A percentile compares a stretch with the other conserved stretches of the same genome.
Evolutionary conservation across 2,797 vertebrate genomes (phyloP).

Genomic region (Pangasius macronema): DNA sequence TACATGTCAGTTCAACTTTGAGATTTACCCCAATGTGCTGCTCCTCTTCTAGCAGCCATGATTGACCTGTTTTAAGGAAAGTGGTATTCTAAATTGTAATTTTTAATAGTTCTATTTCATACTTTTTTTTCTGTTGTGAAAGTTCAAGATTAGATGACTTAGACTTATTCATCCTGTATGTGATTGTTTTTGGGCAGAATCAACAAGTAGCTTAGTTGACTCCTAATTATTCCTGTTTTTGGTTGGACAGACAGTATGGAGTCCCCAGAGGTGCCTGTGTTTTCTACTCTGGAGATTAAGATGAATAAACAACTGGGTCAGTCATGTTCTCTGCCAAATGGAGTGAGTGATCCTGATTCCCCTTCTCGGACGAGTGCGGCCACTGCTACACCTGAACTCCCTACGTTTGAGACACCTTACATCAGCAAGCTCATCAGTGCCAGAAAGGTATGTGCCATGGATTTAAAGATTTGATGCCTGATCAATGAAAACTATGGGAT

Average conservation of each 20-base stretch:
- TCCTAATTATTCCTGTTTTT: slow-evolving; percentile 13
- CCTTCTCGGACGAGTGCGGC: slow-evolving; percentile 40
- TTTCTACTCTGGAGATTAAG: slow-evolving; percentile 82
- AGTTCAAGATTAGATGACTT: neutral
- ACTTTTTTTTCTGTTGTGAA: neutral
- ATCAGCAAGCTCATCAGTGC: slow-evolving; percentile 69
- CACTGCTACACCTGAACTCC: slow-evolving; percentile 65
- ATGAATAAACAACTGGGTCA: slow-evolving; percentile 62
- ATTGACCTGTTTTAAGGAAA: neutral
- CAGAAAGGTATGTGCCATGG: slow-evolving; percentile 66
- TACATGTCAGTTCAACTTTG: neutral
- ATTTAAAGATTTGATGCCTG: neutral
- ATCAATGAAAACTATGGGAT: too few relatives aligned
- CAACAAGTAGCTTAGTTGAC: neutral
- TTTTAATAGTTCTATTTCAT: neutral
- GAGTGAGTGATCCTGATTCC: slow-evolving; percentile 44
- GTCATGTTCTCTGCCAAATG: slow-evolving; percentile 47
- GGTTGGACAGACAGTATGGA: slow-evolving; percentile 58
- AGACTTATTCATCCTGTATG: neutral
- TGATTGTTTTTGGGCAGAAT: neutral
- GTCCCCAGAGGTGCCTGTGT: slow-evolving; percentile 78
- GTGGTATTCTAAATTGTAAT: neutral
- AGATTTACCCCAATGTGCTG: neutral
- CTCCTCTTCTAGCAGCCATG: neutral
- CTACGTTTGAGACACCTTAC: slow-evolving; percentile 74